Base-by-base conservation (phyloP, 2,113 vertebrate genomes). In the Gavia stellata region DNA sequence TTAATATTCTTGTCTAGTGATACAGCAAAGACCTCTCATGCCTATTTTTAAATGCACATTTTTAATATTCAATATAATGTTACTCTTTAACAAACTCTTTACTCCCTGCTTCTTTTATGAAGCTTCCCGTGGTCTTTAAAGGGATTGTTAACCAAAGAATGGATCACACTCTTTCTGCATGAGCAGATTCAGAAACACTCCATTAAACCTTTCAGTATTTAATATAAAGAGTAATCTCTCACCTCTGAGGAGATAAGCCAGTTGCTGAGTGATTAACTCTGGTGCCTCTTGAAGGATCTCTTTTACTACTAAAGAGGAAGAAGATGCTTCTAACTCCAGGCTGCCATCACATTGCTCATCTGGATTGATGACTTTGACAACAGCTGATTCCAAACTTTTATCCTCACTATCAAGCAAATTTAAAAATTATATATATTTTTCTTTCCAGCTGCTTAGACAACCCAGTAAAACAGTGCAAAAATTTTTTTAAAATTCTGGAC, bases 181-280 rank as follows among this genome's bases (percentile, higher is more conserved):
- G 98, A 98, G 92, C 97, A 98, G 98, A 97, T 98, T 95, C 88
- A 95, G 98, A 98, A 98, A 98, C 98, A 99, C 98, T 98, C 98
- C 99, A 99, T 99, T 99, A 99, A 98, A 97, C 98, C 97, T 98
- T 98, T 96, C 96, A 98, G 98, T 98, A 97, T 97, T 98, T 97
- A 98, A 97, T 87, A 96, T 96, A 96, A 97, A 98, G 97, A 94
- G 90, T 92, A 95, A 97, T 98, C 97, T 97, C 99, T 99, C 98
- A 99, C 99, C 99, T 99, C 99, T 98, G 94, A 99, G 99, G 95
- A 98, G 98, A 98, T 99, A 98, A 97, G 99, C 98, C 98, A 99
- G 98, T 96, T 98, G 98, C 96, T 98, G 98, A 90, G 98, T 98
- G 98, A 99, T 97, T 98, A 98, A 98, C 97, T 99, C 99, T 21